These are phyloP conservation scores for Acronicta aceris DNA, from an alignment of 2,888 invertebrate genomes.

Conservation along the genomic window DNA sequence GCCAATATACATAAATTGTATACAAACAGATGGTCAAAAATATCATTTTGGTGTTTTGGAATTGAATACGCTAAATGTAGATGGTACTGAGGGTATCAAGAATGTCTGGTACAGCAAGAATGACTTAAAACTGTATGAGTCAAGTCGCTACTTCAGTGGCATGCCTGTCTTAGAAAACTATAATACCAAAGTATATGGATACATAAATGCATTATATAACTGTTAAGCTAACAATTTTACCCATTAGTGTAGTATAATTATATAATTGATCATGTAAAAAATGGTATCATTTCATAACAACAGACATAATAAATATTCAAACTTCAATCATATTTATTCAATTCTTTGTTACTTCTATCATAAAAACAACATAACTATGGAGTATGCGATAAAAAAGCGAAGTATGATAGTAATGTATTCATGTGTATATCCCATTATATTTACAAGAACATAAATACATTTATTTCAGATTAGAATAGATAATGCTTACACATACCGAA, in stretches of 20 bases:
- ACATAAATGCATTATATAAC: slow-evolving; percentile 94
- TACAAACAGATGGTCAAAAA: slow-evolving; percentile 93
- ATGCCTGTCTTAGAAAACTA: slow-evolving; percentile 92
- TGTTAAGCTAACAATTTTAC: slow-evolving; percentile 79
- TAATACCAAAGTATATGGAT: slow-evolving; percentile 93
- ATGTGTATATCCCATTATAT: slow-evolving; percentile 87
- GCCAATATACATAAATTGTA: slow-evolving; percentile 94
- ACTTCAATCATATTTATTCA: slow-evolving; percentile 40
- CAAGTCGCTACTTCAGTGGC: slow-evolving; percentile 91
- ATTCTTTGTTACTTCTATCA: slow-evolving; percentile 33
- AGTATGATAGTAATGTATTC: slow-evolving; percentile 80
- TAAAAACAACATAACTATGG: slow-evolving; percentile 36
- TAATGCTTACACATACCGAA: slow-evolving; percentile 84
- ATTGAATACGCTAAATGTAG: slow-evolving; percentile 93
- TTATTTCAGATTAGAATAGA: slow-evolving; percentile 82
- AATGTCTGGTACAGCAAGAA: slow-evolving; percentile 95
- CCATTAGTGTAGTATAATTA: slow-evolving; percentile 62
- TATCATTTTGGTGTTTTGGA: slow-evolving; percentile 96
- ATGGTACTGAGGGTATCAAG: slow-evolving; percentile 88
- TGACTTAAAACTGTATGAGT: slow-evolving; percentile 90
- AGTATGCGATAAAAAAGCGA: slow-evolving; percentile 52
- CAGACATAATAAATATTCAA: slow-evolving; percentile 39
- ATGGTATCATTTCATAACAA: slow-evolving; percentile 53
- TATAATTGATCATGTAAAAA: slow-evolving; percentile 53
- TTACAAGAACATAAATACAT: slow-evolving; percentile 89